A percentile compares a stretch with the other conserved stretches of the same genome.
phyloP scores from a whole-genome alignment of 2,888 invertebrate genomes.

The Lochmaea crataegi region DNA sequence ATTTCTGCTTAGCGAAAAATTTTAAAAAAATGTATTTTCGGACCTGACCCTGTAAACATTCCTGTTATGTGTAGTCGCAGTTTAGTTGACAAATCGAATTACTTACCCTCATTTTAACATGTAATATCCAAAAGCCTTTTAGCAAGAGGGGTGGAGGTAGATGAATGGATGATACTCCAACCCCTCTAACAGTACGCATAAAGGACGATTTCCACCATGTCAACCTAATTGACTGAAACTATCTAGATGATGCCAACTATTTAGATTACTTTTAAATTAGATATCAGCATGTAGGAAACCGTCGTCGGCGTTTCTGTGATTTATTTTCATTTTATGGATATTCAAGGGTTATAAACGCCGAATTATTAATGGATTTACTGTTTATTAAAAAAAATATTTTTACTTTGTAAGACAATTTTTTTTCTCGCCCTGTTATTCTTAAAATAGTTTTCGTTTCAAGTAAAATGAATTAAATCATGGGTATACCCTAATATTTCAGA shows the following conservation, averaged over 20 bases:
- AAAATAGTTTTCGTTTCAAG: too few relatives aligned
- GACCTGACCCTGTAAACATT: background rate
- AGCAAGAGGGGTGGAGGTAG: slow-evolving; percentile 63
- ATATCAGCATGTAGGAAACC: slow-evolving; percentile 39
- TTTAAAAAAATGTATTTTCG: background rate
- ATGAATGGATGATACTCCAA: slow-evolving; percentile 52
- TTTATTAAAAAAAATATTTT: background rate
- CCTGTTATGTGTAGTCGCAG: slow-evolving; percentile 32
- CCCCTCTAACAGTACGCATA: slow-evolving; percentile 47
- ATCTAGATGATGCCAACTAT: slow-evolving; percentile 56
- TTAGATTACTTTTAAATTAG: slow-evolving; percentile 55
- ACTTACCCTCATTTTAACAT: slow-evolving; percentile 67
- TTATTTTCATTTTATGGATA: slow-evolving; percentile 36
- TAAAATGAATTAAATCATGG: too few relatives aligned
- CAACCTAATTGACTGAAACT: slow-evolving; percentile 58
- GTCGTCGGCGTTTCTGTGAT: slow-evolving; percentile 20
- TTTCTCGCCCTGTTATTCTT: too few relatives aligned
- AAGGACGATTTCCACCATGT: slow-evolving; percentile 55
- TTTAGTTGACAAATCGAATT: slow-evolving; percentile 62
- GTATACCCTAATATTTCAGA: too few relatives aligned
- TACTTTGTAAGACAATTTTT: too few relatives aligned
- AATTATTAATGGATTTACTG: background rate
- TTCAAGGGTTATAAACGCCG: slow-evolving; percentile 12
- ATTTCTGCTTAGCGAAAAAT: background rate
- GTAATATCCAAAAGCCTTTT: slow-evolving; percentile 67